Evolutionary conservation across 2,113 vertebrate species (phyloP), one percentile per base, ranked within the genome.

Genomic region (Datnioides undecimradiatus): DNA sequence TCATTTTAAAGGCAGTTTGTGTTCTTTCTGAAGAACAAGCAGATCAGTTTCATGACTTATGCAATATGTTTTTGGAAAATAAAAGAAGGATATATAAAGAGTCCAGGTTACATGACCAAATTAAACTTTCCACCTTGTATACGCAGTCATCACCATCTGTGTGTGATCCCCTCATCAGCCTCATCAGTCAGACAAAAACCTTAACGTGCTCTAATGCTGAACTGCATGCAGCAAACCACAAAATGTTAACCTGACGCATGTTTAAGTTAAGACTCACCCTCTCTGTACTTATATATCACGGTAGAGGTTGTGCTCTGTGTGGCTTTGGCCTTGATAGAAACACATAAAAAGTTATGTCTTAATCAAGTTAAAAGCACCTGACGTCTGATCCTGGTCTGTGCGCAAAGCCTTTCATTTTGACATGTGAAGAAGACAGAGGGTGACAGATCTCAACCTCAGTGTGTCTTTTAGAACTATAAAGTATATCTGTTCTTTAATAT

Each of bases 291-390:
- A n/a, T n/a, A n/a, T n/a, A n/a, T n/a, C n/a, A n/a, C n/a, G n/a
- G n/a, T n/a, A n/a, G n/a, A n/a, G n/a, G n/a, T n/a, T n/a, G n/a
- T n/a, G n/a, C n/a, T n/a, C n/a, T n/a, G n/a, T n/a, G n/a, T n/a
- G 8, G 13, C 45, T 19, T 21, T 46, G 17, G 45, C 19, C 34
- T 52, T 12, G n/a, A 40, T 2, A 48, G 41, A 21, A n/a, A 33
- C 33, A 25, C 27, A 54, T 64, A 23, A 69, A 59, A 12, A n/a
- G n/a, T 43, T 33, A 41, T 6, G 41, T 40, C 34, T 34, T n/a
- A 8, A 34, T 52, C 12, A 23, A 33, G 49, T 74, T 54, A 49
- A 79, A 78, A 73, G 38, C 31, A 68, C 8, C 49, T 27, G 41
- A 43, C 2, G 7, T n/a, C 43, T 23, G 0, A 14, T 11, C 2